Evolutionary conservation across 53 echinoderm and acorn worm genomes (phyloP).

Genomic region (Mesocentrotus franciscanus): DNA sequence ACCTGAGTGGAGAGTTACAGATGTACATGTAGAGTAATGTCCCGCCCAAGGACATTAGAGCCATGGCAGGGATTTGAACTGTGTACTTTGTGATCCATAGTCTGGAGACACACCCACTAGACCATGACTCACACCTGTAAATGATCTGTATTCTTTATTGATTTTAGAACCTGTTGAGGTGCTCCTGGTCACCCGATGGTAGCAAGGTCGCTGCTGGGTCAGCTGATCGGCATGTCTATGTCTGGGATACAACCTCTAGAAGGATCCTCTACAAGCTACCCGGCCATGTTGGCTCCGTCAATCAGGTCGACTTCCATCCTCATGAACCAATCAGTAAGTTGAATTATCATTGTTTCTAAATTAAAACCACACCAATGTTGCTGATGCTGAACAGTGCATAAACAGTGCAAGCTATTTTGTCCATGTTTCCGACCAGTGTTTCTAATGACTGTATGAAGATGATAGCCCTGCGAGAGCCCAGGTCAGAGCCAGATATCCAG

Average conservation of each 20-base stretch:
- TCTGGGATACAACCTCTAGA: conserved; percentile 97
- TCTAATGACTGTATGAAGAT: no score
- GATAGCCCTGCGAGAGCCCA: no score
- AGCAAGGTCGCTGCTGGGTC: conserved; percentile 97
- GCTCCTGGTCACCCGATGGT: conserved; percentile 96
- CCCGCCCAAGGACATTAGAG: no score
- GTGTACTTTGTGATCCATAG: no score
- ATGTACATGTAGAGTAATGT: no score
- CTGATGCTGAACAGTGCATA: not conserved
- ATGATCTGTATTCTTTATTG: not conserved
- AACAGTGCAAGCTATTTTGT: not conserved
- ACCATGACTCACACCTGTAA: not conserved
- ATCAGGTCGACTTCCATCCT: conserved; percentile 97
- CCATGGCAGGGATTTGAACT: no score
- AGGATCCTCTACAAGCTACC: conserved; percentile 97
- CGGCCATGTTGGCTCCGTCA: conserved; percentile 96
- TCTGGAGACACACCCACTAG: no score
- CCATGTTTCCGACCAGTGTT: no score
- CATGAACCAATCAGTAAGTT: conserved; percentile 94
- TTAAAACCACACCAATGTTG: not conserved
- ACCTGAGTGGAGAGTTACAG: no score
- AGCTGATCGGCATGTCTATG: conserved; percentile 95
- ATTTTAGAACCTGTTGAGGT: conserved; percentile 87
- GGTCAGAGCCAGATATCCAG: no score
- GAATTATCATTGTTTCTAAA: not conserved